Percentiles rank a stretch among this genome's conserved stretches.
Evolutionary conservation across 2,888 invertebrate genomes (phyloP).

Genomic region (Leptinotarsa tumamoca): DNA sequence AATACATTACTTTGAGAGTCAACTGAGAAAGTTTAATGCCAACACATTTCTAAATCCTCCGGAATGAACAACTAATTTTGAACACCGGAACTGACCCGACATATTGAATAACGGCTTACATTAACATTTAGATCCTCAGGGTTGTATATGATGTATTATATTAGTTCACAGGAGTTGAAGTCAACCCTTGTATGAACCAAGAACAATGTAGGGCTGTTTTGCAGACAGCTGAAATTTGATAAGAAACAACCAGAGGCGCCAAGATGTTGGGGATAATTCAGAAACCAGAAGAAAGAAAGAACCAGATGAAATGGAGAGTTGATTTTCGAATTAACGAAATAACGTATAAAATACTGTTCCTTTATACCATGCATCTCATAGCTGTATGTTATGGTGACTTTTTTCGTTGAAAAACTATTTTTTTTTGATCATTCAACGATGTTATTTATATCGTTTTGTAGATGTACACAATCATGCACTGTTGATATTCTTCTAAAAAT

Average conservation of each 20-base stretch:
- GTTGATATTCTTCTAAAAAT: too few species aligned
- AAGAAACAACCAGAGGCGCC: neutral
- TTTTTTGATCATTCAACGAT: too few species aligned
- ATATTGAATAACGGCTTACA: slow-evolving; percentile 1
- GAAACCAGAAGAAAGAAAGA: neutral
- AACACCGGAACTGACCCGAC: neutral
- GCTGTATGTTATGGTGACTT: too few species aligned
- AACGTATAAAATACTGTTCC: too few species aligned
- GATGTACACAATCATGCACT: too few species aligned
- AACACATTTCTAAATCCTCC: too few species aligned
- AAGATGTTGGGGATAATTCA: too few species aligned
- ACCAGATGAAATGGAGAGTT: neutral
- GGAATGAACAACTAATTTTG: neutral
- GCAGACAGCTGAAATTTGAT: neutral
- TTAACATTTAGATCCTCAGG: neutral
- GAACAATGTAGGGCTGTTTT: neutral
- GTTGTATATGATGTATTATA: neutral
- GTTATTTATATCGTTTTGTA: too few species aligned
- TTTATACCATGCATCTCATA: too few species aligned
- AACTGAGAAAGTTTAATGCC: too few species aligned
- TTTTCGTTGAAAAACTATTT: too few species aligned
- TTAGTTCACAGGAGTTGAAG: neutral
- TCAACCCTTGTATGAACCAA: neutral
- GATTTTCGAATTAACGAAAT: neutral
- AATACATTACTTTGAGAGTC: too few species aligned